Evolutionary conservation across 2,113 vertebrate genomes (phyloP).

Genomic region (Dasyornis broadbenti): DNA sequence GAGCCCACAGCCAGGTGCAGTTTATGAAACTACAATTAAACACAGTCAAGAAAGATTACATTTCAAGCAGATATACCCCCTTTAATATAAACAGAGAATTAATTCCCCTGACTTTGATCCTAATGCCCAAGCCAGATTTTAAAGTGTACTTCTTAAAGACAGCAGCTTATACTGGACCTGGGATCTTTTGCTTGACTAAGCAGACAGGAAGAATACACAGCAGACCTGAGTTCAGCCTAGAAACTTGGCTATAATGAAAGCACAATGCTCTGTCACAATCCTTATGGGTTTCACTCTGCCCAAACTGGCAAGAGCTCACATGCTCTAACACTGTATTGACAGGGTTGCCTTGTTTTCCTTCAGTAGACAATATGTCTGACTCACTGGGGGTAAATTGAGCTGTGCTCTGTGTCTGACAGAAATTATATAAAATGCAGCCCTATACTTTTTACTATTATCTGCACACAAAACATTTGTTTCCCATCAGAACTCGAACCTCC

Average conservation of each 20-base stretch:
- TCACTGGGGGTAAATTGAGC: not conserved
- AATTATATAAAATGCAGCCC: not conserved
- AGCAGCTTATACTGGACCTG: not conserved
- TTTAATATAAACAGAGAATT: conserved; percentile 38
- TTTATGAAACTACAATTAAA: conserved; percentile 43
- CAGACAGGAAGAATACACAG: not conserved
- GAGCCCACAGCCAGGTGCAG: conserved; percentile 7
- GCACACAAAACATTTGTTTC: not conserved
- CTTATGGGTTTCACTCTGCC: not conserved
- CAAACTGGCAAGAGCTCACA: conserved; percentile 2
- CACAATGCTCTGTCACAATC: not conserved
- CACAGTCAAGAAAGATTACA: not conserved
- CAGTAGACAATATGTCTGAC: not conserved
- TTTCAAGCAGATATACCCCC: conserved; percentile 7
- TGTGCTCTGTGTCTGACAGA: not conserved
- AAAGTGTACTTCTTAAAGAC: not conserved
- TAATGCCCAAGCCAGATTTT: not conserved
- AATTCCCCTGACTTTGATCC: conserved; percentile 6
- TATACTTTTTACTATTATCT: not conserved
- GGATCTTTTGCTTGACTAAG: not conserved
- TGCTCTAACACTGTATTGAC: not conserved
- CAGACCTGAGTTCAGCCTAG: not conserved
- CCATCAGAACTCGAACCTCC: not conserved
- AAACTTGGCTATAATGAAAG: not conserved
- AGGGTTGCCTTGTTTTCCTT: not conserved